A percentile compares a stretch with the other conserved stretches of the same genome.
Conservation (phyloP, 2,113 vertebrate species). For the Oreochromis spilurus region DNA sequence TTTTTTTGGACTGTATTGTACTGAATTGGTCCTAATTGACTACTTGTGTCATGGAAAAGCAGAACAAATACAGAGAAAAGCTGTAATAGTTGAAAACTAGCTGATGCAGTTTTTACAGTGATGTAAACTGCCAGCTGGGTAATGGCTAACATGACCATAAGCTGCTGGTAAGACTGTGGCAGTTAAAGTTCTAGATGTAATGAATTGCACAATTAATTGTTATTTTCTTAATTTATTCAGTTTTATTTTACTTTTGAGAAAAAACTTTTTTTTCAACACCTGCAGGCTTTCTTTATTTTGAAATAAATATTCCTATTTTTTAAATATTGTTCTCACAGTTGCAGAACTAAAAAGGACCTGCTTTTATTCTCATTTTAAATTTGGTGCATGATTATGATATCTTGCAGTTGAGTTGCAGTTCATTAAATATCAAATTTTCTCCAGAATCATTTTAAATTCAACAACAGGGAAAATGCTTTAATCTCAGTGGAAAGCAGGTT, state of each 20-base stretch:
- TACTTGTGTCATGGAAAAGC: not conserved
- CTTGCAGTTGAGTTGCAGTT: not conserved
- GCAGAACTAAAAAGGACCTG: not conserved
- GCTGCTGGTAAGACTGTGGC: not conserved
- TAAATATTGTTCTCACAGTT: not conserved
- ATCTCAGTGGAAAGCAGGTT: not conserved
- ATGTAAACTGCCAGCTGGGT: not conserved
- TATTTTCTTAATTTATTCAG: not conserved
- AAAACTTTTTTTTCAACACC: not conserved
- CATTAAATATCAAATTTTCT: not conserved
- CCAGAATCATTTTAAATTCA: not conserved
- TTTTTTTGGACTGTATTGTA: not conserved
- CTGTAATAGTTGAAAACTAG: not conserved
- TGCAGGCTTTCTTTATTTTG: not conserved
- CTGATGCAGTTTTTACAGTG: not conserved
- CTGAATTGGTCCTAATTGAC: not conserved
- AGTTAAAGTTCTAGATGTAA: rapidly evolving
- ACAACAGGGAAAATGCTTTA: not conserved
- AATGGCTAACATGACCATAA: not conserved
- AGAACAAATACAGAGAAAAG: not conserved
- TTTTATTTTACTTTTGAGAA: not conserved
- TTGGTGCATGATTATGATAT: not conserved
- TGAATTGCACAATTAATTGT: not conserved
- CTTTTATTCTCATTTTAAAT: not conserved
- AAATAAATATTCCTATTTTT: not conserved